Evolutionary conservation across 2,113 vertebrate species (phyloP), one percentile per base, ranked within the genome.

Genomic region (Plectropomus leopardus): DNA sequence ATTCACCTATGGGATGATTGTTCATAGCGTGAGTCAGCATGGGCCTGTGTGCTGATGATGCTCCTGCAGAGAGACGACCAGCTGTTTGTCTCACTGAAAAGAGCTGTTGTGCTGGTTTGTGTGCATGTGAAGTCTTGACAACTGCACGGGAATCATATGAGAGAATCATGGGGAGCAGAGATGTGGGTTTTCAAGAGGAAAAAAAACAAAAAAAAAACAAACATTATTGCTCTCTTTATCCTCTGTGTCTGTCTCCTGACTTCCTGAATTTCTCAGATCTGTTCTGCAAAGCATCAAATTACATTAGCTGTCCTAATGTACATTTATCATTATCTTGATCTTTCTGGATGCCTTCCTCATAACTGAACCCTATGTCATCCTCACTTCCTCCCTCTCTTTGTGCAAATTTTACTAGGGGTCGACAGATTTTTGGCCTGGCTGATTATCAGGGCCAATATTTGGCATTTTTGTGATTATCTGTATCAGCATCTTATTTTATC

Each of bases 1-100:
- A 87, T 78, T 78, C 74, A 66, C 42, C 76, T 55, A 71, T 81
- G 40, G 78, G n/a, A n/a, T n/a, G n/a, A 51, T 80, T 48, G 7
- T 30, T 28, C 9, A 1, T 60, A 88, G 83, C 84, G 66, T 92
- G 93, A 94, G 87, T 93, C 92, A 93, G 93, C 91, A 92, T 34
- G 80, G 84, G 8, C 83, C 86, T 72, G 54, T 48, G 48, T 72
- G 58, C 61, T 80, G 50, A 15, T 75, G 71, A 7, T 69, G 78
- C 71, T 72, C 40, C 78, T 53, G 64, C 61, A 73, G 34, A 59
- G 63, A 66, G 53, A 82, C 64, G 58, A 58, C 36, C 5, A 58
- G 42, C 73, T 79, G 75, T 7, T 76, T 51, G 63, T 65, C 47
- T 67, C 51, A 24, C 7, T 89, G 78, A 86, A 85, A 73, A 70